phyloP scores from a whole-genome alignment of 35 echinoderm and acorn worm genomes.

The Heliocidaris tuberculata region DNA sequence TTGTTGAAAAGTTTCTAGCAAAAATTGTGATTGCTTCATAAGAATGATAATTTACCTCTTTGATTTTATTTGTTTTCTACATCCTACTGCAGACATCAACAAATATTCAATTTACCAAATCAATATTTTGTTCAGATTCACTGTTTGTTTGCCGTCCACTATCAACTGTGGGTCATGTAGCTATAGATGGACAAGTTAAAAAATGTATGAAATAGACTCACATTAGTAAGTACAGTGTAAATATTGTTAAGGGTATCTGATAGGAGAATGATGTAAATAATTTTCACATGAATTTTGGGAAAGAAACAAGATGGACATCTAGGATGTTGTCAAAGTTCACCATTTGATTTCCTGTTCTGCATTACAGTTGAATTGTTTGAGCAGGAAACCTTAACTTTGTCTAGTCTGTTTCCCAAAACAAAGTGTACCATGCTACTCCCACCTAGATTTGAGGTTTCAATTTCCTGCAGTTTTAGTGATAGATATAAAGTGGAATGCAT shows the following conservation, averaged over 20 bases:
- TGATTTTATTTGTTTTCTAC: no score
- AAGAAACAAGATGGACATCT: neutral
- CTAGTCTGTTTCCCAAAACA: constrained; percentile 9
- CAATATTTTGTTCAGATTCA: no score
- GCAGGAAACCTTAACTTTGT: neutral
- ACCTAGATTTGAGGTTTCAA: neutral
- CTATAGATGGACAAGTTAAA: no score
- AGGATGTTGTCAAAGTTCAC: neutral
- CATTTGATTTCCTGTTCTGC: neutral
- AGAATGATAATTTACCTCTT: no score
- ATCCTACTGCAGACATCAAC: no score
- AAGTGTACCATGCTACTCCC: neutral
- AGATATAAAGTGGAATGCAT: neutral
- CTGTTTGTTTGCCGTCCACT: no score
- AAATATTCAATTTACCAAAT: no score
- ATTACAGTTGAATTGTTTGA: neutral
- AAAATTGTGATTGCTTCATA: no score
- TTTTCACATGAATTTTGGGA: neutral
- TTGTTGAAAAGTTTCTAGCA: no score
- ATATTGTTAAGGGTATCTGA: neutral
- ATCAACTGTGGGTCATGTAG: no score
- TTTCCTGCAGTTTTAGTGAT: neutral
- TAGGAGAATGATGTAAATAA: neutral
- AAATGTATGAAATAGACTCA: no score
- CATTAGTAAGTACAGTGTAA: no score